phyloP scores from a whole-genome alignment of 1,140 invertebrate genomes.

The Carposina sasakii region DNA sequence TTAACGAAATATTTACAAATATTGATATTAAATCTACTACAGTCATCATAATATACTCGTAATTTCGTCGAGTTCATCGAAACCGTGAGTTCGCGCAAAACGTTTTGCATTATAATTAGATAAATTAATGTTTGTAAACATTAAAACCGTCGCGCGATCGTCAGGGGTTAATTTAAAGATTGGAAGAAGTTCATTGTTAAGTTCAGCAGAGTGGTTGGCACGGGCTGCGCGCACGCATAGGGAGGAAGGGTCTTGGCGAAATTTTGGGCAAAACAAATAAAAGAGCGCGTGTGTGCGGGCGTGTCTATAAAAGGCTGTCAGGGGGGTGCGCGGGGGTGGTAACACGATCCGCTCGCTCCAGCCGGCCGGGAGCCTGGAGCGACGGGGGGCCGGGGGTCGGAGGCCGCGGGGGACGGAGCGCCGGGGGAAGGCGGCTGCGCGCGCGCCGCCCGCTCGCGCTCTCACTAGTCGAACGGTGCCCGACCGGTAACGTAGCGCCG shows the following conservation, averaged over 20 bases:
- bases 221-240: slow-evolving; percentile 11
- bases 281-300: slow-evolving; percentile 59
- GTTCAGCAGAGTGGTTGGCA: slow-evolving; percentile 43
- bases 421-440: slow-evolving; percentile 30
- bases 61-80: too few relatives aligned
- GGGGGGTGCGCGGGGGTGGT: slow-evolving; percentile 68
- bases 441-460: slow-evolving; percentile 55
- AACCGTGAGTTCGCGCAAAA: too few relatives aligned
- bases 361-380: slow-evolving; percentile 61
- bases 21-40: too few relatives aligned
- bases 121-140: slow-evolving; percentile 56
- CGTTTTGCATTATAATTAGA: slow-evolving; percentile 26
- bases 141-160: slow-evolving; percentile 18
- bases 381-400: slow-evolving; percentile 25
- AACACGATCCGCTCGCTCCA: slow-evolving; percentile 69
- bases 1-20: too few relatives aligned
- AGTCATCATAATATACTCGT: too few relatives aligned
- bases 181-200: slow-evolving; percentile 62
- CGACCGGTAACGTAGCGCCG: slow-evolving; percentile 71
- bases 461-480: slow-evolving; percentile 71
- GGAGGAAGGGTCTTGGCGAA: slow-evolving; percentile 46
- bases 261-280: slow-evolving; percentile 68
- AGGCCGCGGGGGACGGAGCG: slow-evolving; percentile 19
- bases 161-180: slow-evolving; percentile 39
- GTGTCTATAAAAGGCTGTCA: slow-evolving; percentile 70